phyloP scores from a whole-genome alignment of 2,888 invertebrate species.

The Sarcophaga rosellei region DNA sequence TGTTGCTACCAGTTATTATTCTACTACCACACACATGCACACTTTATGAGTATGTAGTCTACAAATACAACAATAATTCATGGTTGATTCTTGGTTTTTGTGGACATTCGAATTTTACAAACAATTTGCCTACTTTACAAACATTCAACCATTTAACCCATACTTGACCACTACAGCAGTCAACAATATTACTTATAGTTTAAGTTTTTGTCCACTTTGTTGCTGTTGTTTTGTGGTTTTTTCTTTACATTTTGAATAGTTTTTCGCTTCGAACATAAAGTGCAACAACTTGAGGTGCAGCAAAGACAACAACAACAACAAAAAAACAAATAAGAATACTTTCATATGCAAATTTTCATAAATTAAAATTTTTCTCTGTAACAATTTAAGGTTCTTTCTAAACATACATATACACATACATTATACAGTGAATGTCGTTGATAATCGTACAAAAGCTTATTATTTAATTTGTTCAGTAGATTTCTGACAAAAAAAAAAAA shows the following conservation, averaged over 20 bases:
- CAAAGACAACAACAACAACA: constrained; percentile 13
- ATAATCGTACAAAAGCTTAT: too few species aligned
- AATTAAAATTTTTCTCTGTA: constrained; percentile 10
- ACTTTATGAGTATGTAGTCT: constrained; percentile 26
- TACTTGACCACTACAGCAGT: background rate
- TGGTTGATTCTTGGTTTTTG: background rate
- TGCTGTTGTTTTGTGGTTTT: constrained; percentile 38
- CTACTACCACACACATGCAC: background rate
- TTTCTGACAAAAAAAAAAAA: too few species aligned
- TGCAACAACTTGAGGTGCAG: constrained; percentile 46
- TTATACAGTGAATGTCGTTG: too few species aligned
- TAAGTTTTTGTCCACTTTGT: background rate
- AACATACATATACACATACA: too few species aligned
- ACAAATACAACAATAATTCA: background rate
- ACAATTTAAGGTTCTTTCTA: background rate
- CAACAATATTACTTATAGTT: background rate
- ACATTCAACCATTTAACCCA: background rate
- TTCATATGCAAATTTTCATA: constrained; percentile 47
- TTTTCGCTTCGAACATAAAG: constrained; percentile 31
- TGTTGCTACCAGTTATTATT: constrained; percentile 3
- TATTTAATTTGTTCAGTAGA: too few species aligned
- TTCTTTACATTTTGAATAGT: background rate
- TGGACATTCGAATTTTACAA: background rate
- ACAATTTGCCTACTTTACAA: background rate
- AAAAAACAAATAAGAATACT: background rate